phyloP scores from a whole-genome alignment of 2,113 vertebrate species.

The Rhabdomys dilectus region DNA sequence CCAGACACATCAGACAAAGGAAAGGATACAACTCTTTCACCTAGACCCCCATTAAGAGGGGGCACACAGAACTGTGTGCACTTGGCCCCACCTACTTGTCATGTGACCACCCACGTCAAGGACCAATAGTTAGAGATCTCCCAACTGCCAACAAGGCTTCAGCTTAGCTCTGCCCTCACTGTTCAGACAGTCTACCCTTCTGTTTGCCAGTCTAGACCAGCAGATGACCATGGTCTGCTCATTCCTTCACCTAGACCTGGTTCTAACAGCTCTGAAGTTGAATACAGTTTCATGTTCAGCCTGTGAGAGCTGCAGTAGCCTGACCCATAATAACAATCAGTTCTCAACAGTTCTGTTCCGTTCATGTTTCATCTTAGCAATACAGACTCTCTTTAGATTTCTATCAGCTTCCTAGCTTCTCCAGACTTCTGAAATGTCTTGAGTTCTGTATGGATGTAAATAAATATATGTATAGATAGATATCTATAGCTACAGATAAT shows the following conservation, averaged over 20 bases:
- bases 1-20: not conserved
- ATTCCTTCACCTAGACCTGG: no score
- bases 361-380: not conserved
- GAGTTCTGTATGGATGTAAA: not conserved
- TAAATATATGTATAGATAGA: not conserved
- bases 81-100: not conserved
- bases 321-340: not conserved
- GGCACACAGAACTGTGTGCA: not conserved
- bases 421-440: not conserved
- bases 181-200: not conserved
- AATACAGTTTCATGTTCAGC: not conserved
- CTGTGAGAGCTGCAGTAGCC: not conserved
- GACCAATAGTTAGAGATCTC: not conserved
- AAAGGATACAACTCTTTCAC: not conserved
- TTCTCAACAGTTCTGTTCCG: not conserved
- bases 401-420: not conserved
- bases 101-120: not conserved
- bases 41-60: not conserved
- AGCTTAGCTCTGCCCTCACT: not conserved
- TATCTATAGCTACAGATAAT: not conserved
- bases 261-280: not conserved
- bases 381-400: not conserved
- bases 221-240: not conserved
- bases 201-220: not conserved
- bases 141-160: not conserved